A percentile compares a stretch with the other conserved stretches of the same genome.
Conservation (phyloP, 2,888 invertebrate genomes). For the Pyrgus malvae region DNA sequence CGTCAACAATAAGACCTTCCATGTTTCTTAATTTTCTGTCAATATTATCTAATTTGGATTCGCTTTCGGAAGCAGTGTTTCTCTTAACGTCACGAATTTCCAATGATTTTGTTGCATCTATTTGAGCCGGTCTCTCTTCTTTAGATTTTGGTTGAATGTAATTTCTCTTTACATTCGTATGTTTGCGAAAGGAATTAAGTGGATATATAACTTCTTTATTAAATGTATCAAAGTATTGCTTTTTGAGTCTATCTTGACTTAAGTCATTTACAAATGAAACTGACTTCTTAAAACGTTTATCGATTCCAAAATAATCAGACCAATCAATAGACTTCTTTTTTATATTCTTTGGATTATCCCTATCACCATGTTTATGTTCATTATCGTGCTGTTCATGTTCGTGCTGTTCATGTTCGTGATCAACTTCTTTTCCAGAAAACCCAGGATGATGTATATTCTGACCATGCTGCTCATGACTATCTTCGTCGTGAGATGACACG, state of each 20-base stretch:
- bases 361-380: slow-evolving; percentile 41
- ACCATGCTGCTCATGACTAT: slow-evolving; percentile 61
- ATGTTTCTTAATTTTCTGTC: slow-evolving; percentile 88
- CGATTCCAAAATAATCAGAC: slow-evolving; percentile 93
- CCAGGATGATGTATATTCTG: slow-evolving; percentile 35
- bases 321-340: slow-evolving; percentile 93
- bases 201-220: slow-evolving; percentile 71
- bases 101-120: slow-evolving; percentile 45
- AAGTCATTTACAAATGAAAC: slow-evolving; percentile 55
- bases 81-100: slow-evolving; percentile 58
- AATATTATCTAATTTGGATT: slow-evolving; percentile 85
- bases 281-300: slow-evolving; percentile 87
- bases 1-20: slow-evolving; percentile 90
- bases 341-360: slow-evolving; percentile 77
- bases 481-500: slow-evolving; percentile 47
- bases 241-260: slow-evolving; percentile 68
- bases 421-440: slow-evolving; percentile 54
- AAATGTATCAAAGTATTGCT: slow-evolving; percentile 70
- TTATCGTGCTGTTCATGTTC: slow-evolving; percentile 36
- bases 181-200: slow-evolving; percentile 58
- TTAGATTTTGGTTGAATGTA: slow-evolving; percentile 55
- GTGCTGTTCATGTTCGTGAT: slow-evolving; percentile 37
- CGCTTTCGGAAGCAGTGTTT: slow-evolving; percentile 68
- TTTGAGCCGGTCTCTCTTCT: slow-evolving; percentile 54
- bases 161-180: slow-evolving; percentile 66